Conservation (phyloP, 2,113 vertebrate species). For the Telmatochromis sp. region DNA sequence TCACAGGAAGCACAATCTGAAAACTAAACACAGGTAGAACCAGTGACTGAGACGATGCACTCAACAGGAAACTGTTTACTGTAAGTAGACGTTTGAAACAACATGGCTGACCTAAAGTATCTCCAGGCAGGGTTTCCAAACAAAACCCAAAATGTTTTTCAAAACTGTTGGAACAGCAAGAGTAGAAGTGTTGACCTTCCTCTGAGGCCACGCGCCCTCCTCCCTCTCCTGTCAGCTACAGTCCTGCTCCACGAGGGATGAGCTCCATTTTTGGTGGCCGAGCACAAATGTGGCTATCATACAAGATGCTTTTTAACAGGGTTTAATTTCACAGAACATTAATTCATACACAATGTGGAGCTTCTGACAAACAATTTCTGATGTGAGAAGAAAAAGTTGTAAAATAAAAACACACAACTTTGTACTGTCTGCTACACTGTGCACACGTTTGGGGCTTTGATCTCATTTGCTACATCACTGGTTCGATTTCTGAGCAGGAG, state of each 20-base stretch:
- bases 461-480: background rate
- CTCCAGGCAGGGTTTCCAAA: background rate
- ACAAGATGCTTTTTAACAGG: conserved; percentile 44
- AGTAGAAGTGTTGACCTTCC: background rate
- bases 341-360: conserved; percentile 56
- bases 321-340: conserved; percentile 69
- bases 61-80: background rate
- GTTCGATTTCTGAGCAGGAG: background rate
- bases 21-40: background rate
- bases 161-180: background rate
- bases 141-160: background rate
- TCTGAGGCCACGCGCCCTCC: background rate
- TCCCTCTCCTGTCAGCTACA: conserved; percentile 25
- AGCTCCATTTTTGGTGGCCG: conserved; percentile 50
- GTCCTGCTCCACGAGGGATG: conserved; percentile 21
- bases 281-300: conserved; percentile 49
- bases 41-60: background rate
- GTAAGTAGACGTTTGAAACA: background rate
- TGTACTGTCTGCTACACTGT: background rate
- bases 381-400: conserved; percentile 1
- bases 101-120: background rate
- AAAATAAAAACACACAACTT: background rate
- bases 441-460: background rate
- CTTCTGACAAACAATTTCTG: conserved; percentile 50
- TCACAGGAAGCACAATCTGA: background rate